Conservation (phyloP, 2,888 invertebrate genomes). For the Parnassius orleans region DNA sequence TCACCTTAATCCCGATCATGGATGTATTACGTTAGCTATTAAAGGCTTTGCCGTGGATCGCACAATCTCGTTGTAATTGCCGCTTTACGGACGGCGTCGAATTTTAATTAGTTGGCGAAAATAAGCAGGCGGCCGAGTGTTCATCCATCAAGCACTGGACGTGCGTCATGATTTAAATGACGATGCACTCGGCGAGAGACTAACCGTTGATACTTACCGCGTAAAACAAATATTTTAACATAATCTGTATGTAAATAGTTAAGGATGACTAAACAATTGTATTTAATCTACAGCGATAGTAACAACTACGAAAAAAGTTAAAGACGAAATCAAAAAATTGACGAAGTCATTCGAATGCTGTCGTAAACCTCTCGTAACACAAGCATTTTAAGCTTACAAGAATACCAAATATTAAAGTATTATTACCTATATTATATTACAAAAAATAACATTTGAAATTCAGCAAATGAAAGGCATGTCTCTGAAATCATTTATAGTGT, state of each 20-base stretch:
- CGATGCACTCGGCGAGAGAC: conserved; percentile 8
- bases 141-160: conserved; percentile 28
- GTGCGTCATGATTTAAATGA: conserved; percentile 17
- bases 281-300: no score
- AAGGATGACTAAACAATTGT: no score
- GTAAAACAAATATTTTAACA: conserved; percentile 15
- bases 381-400: no score
- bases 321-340: no score
- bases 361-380: no score
- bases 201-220: conserved; percentile 10
- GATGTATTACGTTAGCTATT: conserved; percentile 35
- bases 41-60: conserved; percentile 41
- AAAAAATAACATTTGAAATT: no score
- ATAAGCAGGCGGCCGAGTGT: conserved; percentile 31
- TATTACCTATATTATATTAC: no score
- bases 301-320: no score
- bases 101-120: conserved; percentile 53
- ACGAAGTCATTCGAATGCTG: no score
- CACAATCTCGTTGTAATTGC: conserved; percentile 46
- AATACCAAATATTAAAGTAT: no score
- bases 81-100: conserved; percentile 45
- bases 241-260: neutral
- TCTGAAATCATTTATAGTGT: no score
- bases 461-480: no score
- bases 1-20: conserved; percentile 15